Evolutionary conservation across 2,888 invertebrate species (phyloP).

Genomic region (Tolmerus cingulatus): DNA sequence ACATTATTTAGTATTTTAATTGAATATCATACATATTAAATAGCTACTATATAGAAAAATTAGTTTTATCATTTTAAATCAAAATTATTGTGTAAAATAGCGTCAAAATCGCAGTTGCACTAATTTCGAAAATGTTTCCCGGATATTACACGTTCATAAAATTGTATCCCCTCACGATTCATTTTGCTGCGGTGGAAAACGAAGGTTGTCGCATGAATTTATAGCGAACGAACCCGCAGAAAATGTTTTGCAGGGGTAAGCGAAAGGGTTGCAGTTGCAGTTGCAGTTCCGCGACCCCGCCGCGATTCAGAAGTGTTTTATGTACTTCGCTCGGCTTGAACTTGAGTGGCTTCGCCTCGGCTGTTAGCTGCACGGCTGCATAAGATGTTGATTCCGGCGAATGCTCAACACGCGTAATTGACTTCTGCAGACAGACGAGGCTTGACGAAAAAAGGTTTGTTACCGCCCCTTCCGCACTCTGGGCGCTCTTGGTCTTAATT

Average conservation of each 20-base stretch:
- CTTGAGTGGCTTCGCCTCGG: constrained; percentile 6
- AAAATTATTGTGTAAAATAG: too few species aligned
- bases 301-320: not conserved
- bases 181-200: not conserved
- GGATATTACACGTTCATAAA: not conserved
- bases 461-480: not conserved
- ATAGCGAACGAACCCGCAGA: not conserved
- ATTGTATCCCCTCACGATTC: not conserved
- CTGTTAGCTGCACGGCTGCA: not conserved
- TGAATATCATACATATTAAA: too few species aligned
- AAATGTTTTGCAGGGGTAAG: not conserved
- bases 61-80: too few species aligned
- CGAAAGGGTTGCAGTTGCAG: not conserved
- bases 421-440: constrained; percentile 3
- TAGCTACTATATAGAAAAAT: too few species aligned
- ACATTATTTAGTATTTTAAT: too few species aligned
- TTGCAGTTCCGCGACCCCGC: not conserved
- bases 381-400: constrained; percentile 24
- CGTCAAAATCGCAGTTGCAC: not conserved
- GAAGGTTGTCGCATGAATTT: not conserved
- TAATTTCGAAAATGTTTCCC: not conserved
- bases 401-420: constrained; percentile 29
- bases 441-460: constrained; percentile 25
- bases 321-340: not conserved
- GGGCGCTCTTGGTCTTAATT: constrained; percentile 2